Evolutionary conservation across 2,797 vertebrate genomes (phyloP).

Genomic region (Menidia menidia): DNA sequence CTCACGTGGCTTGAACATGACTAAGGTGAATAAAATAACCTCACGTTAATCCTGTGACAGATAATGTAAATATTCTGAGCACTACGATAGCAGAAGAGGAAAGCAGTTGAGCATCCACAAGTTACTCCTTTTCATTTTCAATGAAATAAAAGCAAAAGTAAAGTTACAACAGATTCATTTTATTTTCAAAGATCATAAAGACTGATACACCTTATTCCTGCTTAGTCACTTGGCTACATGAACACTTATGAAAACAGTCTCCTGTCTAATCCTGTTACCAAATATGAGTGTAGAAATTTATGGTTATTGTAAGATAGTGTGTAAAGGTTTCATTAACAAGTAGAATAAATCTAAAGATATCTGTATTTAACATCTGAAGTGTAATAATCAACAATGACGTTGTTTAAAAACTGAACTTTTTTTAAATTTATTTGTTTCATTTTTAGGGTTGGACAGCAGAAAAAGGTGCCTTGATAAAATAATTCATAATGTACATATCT

Average conservation of each 20-base stretch:
- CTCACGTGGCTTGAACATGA: constrained; percentile 24
- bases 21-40: constrained; percentile 6
- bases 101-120: not conserved
- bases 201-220: not conserved
- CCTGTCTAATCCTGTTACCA: too few relatives aligned
- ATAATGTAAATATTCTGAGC: not conserved
- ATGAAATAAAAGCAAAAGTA: constrained; percentile 15
- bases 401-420: not conserved
- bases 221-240: not conserved
- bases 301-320: too few relatives aligned
- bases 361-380: too few relatives aligned
- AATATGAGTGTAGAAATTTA: too few relatives aligned
- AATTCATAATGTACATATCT: not conserved
- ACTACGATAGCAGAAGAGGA: not conserved
- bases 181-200: not conserved
- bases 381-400: too few relatives aligned
- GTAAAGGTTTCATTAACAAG: too few relatives aligned
- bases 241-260: not conserved
- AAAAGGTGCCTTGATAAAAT: not conserved
- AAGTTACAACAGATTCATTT: not conserved
- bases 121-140: not conserved
- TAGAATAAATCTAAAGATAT: too few relatives aligned
- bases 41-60: constrained; percentile 4
- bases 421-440: not conserved
- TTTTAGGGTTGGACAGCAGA: not conserved